Percentiles rank a stretch among this genome's conserved stretches.
Conservation (phyloP, 2,797 vertebrate species). For the Fringilla coelebs region DNA sequence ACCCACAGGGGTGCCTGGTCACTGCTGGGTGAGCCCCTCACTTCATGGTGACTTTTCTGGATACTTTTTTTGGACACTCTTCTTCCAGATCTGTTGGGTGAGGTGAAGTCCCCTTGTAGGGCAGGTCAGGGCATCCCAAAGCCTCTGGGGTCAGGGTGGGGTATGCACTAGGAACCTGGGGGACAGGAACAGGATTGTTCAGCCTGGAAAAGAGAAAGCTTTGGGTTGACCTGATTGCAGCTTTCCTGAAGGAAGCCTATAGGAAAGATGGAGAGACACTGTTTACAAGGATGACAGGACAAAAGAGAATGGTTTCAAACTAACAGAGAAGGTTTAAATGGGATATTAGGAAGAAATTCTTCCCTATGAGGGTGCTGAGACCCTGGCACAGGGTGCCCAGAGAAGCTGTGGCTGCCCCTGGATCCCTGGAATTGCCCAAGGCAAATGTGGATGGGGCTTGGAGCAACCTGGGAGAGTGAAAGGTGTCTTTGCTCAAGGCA, state of each 20-base stretch:
- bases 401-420: background rate
- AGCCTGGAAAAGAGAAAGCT: background rate
- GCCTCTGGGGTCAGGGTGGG: background rate
- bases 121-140: background rate
- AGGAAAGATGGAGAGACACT: background rate
- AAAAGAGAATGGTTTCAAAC: background rate
- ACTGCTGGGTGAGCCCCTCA: background rate
- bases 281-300: background rate
- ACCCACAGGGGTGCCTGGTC: background rate
- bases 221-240: background rate
- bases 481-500: background rate
- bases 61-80: background rate
- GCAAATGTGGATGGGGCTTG: accelerated
- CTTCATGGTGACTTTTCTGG: background rate
- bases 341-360: background rate
- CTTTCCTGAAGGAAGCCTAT: background rate
- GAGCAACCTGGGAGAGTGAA: background rate
- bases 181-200: background rate
- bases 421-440: background rate
- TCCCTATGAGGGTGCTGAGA: background rate
- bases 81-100: accelerated
- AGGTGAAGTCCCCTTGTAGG: background rate
- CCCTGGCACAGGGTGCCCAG: accelerated
- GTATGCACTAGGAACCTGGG: background rate
- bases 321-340: background rate